Evolutionary conservation across 2,113 vertebrate species (phyloP), one percentile per base, ranked within the genome.

Genomic region (Ranitomeya variabilis): DNA sequence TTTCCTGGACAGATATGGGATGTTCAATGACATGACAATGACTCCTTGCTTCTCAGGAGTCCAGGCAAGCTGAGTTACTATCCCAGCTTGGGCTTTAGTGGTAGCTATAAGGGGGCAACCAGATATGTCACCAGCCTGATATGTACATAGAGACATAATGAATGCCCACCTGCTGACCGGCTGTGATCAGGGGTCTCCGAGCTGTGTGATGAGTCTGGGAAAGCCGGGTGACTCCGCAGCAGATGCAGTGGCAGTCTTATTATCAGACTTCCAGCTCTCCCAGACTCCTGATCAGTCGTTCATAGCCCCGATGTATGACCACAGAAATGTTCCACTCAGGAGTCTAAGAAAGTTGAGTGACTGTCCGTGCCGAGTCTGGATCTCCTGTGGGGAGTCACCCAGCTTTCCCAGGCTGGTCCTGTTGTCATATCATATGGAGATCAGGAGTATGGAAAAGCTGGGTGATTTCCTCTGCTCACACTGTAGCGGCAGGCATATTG

Each of bases 121-220:
- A n/a, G 59, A 85, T 87, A 16, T 15, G 54, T 87, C 80, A 69
- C 86, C 77, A 18, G 8, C 55, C 69, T 71, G n/a, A 67, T 87
- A 77, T 80, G 86, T 87, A 87, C 77, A 80, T 87, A 87, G 23
- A 23, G 77, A 87, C 77, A 80, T 86, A 5, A 45, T 45, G 37
- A 45, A 3, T 5, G 37, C 37, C 64, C 21, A 23, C 64, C 64
- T n/a, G n/a, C n/a, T n/a, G n/a, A n/a, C n/a, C n/a, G n/a, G 64
- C 66, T 67, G 66, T 8, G n/a, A 67, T 37, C 37, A 37, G 37
- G 37, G 37, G 37, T 37, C 37, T 37, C 37, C 37, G 23, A 67
- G 66, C 66, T 23, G 66, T 8, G 66, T 67, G 66, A 23, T 5
- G 19, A 10, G 21, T 12, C 64, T n/a, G 21, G 21, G 21, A 66